A percentile compares a stretch with the other conserved stretches of the same genome.
Evolutionary conservation across 1,140 invertebrate species (phyloP).

Genomic region (Drosophila leontia): DNA sequence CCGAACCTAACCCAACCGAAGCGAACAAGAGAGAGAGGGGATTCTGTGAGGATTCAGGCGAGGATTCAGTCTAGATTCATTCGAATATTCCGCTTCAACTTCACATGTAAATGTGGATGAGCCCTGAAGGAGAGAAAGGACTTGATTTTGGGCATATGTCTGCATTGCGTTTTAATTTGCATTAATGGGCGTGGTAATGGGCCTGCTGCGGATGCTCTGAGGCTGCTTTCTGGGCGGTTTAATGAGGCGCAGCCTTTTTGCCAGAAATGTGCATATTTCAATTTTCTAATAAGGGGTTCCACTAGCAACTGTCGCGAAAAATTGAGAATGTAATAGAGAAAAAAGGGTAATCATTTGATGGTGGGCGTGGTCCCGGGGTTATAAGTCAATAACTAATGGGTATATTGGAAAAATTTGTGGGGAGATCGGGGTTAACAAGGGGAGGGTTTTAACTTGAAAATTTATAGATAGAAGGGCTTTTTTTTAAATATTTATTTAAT

Average conservation of each 20-base stretch:
- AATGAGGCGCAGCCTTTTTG: conserved; percentile 64
- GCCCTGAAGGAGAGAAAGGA: conserved; percentile 5
- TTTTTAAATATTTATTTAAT: too few relatives aligned
- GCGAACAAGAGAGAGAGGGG: neutral
- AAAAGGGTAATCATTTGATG: conserved; percentile 42
- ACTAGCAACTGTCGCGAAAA: conserved; percentile 59
- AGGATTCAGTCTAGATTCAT: neutral
- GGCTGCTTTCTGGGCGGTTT: conserved; percentile 39
- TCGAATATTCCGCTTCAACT: neutral
- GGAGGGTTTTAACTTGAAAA: too few relatives aligned
- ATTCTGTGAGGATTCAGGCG: neutral
- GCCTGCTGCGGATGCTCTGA: conserved; percentile 17
- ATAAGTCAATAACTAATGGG: conserved; percentile 63
- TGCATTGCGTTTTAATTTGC: conserved; percentile 82
- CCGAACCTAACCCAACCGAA: conserved; percentile 39
- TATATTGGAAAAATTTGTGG: neutral
- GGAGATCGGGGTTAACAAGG: neutral
- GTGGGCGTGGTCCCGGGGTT: conserved; percentile 49
- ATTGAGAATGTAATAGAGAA: neutral
- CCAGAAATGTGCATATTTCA: conserved; percentile 9
- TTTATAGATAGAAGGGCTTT: neutral
- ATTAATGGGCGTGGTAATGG: conserved; percentile 83
- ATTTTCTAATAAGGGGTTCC: conserved; percentile 24
- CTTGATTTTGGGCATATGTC: conserved; percentile 75
- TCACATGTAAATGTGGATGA: conserved; percentile 17